Base-by-base conservation (phyloP, 2,888 invertebrate genomes). In the Lycia hirtaria region DNA sequence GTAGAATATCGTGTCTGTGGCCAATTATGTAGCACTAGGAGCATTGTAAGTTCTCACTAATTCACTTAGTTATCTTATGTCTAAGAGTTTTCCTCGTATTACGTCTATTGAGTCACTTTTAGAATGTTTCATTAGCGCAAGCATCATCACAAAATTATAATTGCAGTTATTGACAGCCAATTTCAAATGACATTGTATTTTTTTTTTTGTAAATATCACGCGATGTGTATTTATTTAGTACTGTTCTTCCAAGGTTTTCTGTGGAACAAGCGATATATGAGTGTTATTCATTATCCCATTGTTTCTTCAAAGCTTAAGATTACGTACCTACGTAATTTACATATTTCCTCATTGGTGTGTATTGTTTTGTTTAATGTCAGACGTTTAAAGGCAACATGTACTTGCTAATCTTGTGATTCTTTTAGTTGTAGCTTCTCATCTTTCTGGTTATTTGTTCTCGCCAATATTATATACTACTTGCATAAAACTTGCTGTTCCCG, bases 1-100 rank as follows among this genome's bases (percentile, higher is more conserved):
- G 72, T 68, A 50, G 69, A 63, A 51, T 68, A 52, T 69, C 72
- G 75, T 76, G 75, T 67, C 64, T 56, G 20, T 43, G 44, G 32
- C 45, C 69, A 71, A 73, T 78, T 75, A 76, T 61, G 55, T 58
- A 55, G 60, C 51, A 48, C 54, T 58, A 55, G 60, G 50, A 48
- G 57, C 51, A 49, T 33, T 45, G 48, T 47, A 48, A 45, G 59
- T 62, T 51, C 47, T 41, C 48, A 60, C 52, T 56, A 53, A 58
- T 62, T 67, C 56, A 48, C 54, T 61, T 49, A 33, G 50, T 56
- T 58, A 51, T 61, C 48, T 55, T 58, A 56, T 57, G 55, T 56
- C 33, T 33, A 30, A 52, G 48, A 60, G 41, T 53, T 20, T 57
- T 52, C 43, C 52, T 41, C 37, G 37, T 56, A 20, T 47, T 52